These are phyloP conservation scores for Nymphalis io DNA, from an alignment of 1,140 invertebrate species.

Conservation along the genomic window DNA sequence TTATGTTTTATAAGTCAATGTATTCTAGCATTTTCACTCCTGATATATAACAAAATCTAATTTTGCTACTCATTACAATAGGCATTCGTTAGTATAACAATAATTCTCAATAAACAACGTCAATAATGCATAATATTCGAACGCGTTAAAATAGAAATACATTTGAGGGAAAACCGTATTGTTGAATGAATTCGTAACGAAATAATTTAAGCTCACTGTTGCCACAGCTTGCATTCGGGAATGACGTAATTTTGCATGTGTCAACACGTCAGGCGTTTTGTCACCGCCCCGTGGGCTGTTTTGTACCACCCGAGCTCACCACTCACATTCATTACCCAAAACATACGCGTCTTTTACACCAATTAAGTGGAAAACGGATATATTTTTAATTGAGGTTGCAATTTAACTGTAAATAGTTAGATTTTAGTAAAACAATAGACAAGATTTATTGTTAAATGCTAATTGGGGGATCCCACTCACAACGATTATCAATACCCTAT, in stretches of 20 bases:
- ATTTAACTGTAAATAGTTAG: no score
- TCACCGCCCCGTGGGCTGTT: constrained; percentile 38
- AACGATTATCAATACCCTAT: no score
- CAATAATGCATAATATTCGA: not conserved
- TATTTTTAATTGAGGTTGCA: not conserved
- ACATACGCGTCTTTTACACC: constrained; percentile 8
- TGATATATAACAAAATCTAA: not conserved
- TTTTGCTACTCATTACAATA: not conserved
- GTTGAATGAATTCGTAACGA: constrained; percentile 23
- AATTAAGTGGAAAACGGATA: not conserved
- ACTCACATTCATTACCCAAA: constrained; percentile 26
- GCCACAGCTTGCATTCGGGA: constrained; percentile 43
- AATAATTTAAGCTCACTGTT: constrained; percentile 44
- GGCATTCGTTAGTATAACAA: not conserved
- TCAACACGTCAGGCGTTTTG: constrained; percentile 53
- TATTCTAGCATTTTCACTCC: no score
- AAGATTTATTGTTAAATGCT: no score
- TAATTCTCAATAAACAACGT: not conserved
- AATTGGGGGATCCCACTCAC: no score
- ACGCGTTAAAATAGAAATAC: constrained; percentile 19
- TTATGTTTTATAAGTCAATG: no score
- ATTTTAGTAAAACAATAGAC: no score
- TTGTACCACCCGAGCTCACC: constrained; percentile 17
- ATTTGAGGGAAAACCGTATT: constrained; percentile 23
- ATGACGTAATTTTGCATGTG: constrained; percentile 57